These are phyloP conservation scores for Sorex maritimensis DNA, from an alignment of 2,797 vertebrate genomes.

Conservation along the genomic window DNA sequence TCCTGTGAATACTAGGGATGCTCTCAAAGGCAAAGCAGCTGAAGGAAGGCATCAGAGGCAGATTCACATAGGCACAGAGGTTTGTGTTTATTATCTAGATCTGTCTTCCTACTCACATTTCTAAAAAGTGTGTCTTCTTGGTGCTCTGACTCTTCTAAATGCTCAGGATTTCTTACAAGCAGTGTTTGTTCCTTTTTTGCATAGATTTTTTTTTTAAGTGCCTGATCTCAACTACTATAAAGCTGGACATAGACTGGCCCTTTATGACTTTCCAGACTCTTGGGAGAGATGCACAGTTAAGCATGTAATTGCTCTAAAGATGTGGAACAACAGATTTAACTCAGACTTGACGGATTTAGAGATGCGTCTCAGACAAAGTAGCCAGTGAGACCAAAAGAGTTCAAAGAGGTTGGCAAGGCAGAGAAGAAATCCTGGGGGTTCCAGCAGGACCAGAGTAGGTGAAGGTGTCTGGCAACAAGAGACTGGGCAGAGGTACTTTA, in stretches of 20 bases:
- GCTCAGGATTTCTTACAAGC: not conserved
- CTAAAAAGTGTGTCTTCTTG: not conserved
- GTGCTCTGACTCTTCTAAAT: not conserved
- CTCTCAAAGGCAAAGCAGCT: not conserved
- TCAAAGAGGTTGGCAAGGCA: not conserved
- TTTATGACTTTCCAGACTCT: not conserved
- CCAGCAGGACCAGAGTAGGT: too few species aligned
- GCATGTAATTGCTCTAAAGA: not conserved
- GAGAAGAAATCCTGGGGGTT: not conserved
- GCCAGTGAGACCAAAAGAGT: not conserved
- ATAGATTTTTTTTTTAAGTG: accelerated
- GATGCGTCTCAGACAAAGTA: not conserved
- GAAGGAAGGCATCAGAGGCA: not conserved
- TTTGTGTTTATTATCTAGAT: not conserved
- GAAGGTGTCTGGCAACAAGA: too few species aligned
- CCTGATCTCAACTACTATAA: not conserved
- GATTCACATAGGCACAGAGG: accelerated
- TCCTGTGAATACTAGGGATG: accelerated
- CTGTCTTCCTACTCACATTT: not conserved
- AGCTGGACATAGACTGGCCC: not conserved
- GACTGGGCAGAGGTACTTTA: not conserved
- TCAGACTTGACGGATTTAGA: not conserved
- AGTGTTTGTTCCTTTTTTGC: too few species aligned
- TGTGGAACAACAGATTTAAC: not conserved
- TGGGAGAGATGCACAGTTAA: not conserved